Evolutionary conservation across 2,888 invertebrate genomes (phyloP).

Genomic region (Polymixis lichenea): DNA sequence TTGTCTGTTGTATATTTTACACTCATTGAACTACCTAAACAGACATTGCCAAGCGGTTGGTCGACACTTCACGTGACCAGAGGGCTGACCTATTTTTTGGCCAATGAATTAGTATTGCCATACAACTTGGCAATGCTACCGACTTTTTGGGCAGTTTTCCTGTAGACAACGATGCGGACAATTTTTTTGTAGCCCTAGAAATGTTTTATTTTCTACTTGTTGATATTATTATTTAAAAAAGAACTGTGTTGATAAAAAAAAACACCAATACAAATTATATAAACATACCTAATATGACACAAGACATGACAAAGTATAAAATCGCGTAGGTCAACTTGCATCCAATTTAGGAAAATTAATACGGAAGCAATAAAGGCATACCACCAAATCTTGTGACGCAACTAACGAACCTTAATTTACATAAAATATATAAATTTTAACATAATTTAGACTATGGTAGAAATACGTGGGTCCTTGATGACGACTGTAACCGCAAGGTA

Average conservation of each 20-base stretch:
- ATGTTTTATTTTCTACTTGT: too few species aligned
- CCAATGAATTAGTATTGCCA: too few species aligned
- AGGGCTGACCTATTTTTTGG: too few species aligned
- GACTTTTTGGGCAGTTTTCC: too few species aligned
- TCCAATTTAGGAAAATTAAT: conserved; percentile 1
- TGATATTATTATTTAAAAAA: too few species aligned
- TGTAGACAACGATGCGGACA: too few species aligned
- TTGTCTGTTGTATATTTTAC: not conserved
- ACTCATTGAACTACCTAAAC: not conserved
- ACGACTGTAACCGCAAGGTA: conserved; percentile 23
- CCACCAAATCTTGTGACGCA: conserved; percentile 26
- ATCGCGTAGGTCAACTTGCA: not conserved
- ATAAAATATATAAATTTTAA: conserved; percentile 31
- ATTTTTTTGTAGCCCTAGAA: too few species aligned
- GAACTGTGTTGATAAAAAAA: too few species aligned
- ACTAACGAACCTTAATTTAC: conserved; percentile 21
- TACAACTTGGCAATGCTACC: too few species aligned
- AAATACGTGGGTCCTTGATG: conserved; percentile 48
- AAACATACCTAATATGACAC: too few species aligned
- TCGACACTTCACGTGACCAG: too few species aligned
- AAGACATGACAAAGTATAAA: not conserved
- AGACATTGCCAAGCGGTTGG: too few species aligned
- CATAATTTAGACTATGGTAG: conserved; percentile 17
- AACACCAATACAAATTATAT: not conserved
- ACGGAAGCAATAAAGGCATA: conserved; percentile 22